Base-by-base conservation (phyloP, 2,888 invertebrate genomes). In the Leptopilina drosophilae region DNA sequence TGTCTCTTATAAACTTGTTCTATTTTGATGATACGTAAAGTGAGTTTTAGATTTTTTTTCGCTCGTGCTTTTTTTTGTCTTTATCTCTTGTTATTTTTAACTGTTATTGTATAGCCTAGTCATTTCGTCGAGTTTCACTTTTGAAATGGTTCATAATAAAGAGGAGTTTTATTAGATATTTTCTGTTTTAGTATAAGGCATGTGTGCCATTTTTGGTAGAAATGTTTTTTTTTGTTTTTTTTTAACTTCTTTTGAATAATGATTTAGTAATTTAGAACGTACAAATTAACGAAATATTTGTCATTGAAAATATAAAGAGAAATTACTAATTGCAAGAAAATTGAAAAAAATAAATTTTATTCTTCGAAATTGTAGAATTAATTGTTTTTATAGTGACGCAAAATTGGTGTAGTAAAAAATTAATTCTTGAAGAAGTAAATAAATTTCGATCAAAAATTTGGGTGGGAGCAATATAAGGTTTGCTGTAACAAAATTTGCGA, bases 71-170 rank as follows among this genome's bases (percentile, higher is more conserved):
- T 46, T 5, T 46, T 56, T n/a, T 59, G 4, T 8, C 62, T 62
- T 62, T 62, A 62, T 62, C 62, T 62, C 20, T 62, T 62, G 62
- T 62, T 20, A 62, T 62, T 62, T 62, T 62, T 62, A 62, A 62
- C 62, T 62, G 62, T 20, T 62, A 62, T 62, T 62, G 62, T 62
- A 59, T 9, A 49, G 62, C 20, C 62, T 20, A 62, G 62, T 49
- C 49, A 49, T 42, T 42, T 8, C 42, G 49, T 49, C 11, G 49
- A 20, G 62, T 62, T 62, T 62, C 62, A 62, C 62, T 62, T 62
- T 62, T 20, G 62, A 62, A 49, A 62, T 62, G 62, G 62, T 20
- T 62, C 20, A 62, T 20, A 62, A 20, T 62, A 62, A 62, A 20
- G 62, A 20, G 20, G 15, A 62, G 9, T 62, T 33, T 62, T 62